A percentile compares a stretch with the other conserved stretches of the same genome.
Evolutionary conservation across 23 tunicate genomes (phyloP).

Genomic region (Diplosoma virens): DNA sequence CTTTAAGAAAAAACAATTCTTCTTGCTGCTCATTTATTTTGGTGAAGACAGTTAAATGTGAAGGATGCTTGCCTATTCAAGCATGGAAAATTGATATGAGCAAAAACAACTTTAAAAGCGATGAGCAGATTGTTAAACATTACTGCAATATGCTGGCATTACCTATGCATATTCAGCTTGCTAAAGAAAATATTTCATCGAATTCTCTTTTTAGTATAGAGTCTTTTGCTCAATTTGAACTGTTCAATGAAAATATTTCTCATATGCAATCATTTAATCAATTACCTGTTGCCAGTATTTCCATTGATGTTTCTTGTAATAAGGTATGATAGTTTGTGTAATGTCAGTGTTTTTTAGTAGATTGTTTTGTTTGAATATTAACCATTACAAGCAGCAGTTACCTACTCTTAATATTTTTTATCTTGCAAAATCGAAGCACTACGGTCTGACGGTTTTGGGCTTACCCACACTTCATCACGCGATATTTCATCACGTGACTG

Average conservation of each 20-base stretch:
- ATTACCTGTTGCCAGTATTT: background rate
- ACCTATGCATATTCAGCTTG: background rate
- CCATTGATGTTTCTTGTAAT: constrained; percentile 18
- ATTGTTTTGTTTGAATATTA: no score
- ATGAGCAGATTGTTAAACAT: background rate
- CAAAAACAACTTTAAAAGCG: background rate
- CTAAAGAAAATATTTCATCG: background rate
- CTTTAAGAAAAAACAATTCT: background rate
- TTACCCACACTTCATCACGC: no score
- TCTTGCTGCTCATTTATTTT: background rate
- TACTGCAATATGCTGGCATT: background rate
- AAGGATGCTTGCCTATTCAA: constrained; percentile 12
- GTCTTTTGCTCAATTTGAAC: background rate
- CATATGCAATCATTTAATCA: background rate
- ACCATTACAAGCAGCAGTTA: no score
- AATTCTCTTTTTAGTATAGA: background rate
- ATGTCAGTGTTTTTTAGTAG: background rate
- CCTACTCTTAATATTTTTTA: no score
- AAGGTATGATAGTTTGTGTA: constrained; percentile 13
- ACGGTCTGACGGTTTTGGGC: no score
- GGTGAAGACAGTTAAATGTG: background rate
- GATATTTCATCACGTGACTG: no score
- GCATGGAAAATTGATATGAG: background rate
- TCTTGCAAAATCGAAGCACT: no score
- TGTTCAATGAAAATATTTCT: constrained; percentile 3